phyloP scores from a whole-genome alignment of 2,888 invertebrate species.

The Fabriciana adippe region DNA sequence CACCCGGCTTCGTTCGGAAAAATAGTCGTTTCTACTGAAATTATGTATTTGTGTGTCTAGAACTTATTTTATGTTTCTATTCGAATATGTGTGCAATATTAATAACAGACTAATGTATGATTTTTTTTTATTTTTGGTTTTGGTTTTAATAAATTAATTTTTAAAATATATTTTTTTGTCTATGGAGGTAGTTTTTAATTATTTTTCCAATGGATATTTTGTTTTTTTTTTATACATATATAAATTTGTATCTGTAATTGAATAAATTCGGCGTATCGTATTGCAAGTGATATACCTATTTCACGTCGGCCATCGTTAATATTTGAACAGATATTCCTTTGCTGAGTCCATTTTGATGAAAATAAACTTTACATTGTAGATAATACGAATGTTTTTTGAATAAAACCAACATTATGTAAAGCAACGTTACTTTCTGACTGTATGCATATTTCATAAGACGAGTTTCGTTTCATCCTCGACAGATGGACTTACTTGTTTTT shows the following conservation, averaged over 20 bases:
- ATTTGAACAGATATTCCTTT: slow-evolving; percentile 66
- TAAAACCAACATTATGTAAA: slow-evolving; percentile 51
- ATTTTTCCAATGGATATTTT: slow-evolving; percentile 3
- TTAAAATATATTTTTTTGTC: not conserved
- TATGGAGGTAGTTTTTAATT: not conserved
- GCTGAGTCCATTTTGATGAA: slow-evolving; percentile 43
- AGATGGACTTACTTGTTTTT: slow-evolving; percentile 39
- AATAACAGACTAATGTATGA: no score
- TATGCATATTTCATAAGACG: slow-evolving; percentile 62
- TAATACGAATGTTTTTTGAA: slow-evolving; percentile 48
- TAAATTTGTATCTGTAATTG: slow-evolving; percentile 28
- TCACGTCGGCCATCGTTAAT: slow-evolving; percentile 60
- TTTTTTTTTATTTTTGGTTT: no score
- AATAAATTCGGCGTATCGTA: slow-evolving; percentile 42
- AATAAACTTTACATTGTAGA: slow-evolving; percentile 45
- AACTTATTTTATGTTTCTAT: no score
- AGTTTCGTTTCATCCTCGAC: slow-evolving; percentile 33
- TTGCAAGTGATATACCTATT: slow-evolving; percentile 56
- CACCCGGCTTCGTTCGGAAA: not conserved
- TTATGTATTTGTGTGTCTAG: no score
- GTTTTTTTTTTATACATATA: slow-evolving; percentile 15
- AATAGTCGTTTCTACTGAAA: not conserved
- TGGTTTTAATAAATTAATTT: no score
- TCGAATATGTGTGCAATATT: no score
- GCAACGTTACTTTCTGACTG: slow-evolving; percentile 66